Conservation (phyloP, 1,140 invertebrate genomes). For the Steinernema feltiae region DNA sequence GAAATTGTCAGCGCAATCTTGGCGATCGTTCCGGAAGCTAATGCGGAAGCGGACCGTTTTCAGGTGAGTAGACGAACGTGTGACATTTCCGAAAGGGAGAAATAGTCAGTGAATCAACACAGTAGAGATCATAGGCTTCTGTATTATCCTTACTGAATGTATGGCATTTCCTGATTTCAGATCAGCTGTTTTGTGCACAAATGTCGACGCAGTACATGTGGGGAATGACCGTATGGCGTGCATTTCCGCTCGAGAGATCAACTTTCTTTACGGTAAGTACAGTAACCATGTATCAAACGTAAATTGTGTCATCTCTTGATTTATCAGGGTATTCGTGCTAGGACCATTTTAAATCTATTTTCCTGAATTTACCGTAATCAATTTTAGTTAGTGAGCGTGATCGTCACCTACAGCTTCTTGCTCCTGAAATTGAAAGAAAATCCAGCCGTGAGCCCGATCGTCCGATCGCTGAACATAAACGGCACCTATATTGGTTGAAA, state of each 20-base stretch:
- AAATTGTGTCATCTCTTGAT: not conserved
- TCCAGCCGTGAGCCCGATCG: conserved; percentile 38
- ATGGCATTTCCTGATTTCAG: conserved; percentile 24
- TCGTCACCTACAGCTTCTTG: conserved; percentile 49
- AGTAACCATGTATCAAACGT: not conserved
- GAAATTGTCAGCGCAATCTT: conserved; percentile 48
- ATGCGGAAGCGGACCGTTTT: conserved; percentile 46
- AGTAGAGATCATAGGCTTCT: too few relatives aligned
- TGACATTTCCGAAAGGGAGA: not conserved
- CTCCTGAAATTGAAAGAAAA: conserved; percentile 51
- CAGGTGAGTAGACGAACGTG: too few relatives aligned
- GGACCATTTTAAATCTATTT: not conserved
- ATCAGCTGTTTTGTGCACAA: conserved; percentile 52
- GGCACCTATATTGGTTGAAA: not conserved
- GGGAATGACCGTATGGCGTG: conserved; percentile 54
- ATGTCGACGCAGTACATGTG: conserved; percentile 54
- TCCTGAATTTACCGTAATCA: too few relatives aligned
- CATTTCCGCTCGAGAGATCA: conserved; percentile 51
- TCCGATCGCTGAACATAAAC: not conserved
- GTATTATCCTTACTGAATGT: not conserved
- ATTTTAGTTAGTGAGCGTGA: conserved; percentile 48
- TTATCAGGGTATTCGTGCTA: not conserved
- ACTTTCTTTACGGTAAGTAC: conserved; percentile 51
- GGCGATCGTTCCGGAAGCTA: conserved; percentile 45
- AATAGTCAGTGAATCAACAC: not conserved